Base-by-base conservation (phyloP, 2,888 invertebrate genomes). In the Dicyrtoma fusca region DNA sequence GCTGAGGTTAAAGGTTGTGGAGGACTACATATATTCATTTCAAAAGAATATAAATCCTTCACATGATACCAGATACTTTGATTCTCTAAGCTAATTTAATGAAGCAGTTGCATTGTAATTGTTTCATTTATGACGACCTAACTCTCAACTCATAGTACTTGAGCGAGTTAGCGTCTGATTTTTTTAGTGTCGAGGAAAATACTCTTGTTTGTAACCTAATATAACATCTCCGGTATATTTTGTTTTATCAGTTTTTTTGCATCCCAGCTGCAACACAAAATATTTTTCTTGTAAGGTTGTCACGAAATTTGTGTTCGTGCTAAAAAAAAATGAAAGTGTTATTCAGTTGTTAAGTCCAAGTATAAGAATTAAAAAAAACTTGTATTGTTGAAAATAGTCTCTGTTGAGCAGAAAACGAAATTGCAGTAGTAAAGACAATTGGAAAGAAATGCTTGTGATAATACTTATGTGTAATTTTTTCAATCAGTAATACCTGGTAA, bases 1-100 rank as follows among this genome's bases (percentile, higher is more conserved):
- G 87, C 86, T 87, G 87, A 87, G 87, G 87, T 85, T 87, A 87
- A 84, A 25, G 53, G 17, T n/a, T 5, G 66, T 66, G 53, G 19
- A 26, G 51, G 66, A 42, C 1, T 13, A 14, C 34, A 19, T 34
- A 34, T 34, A 34, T 66, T 66, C 13, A 26, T 42, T 21, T 14
- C 19, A 13, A n/a, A 53, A 34, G 26, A 34, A 53, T 25, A 42
- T 53, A 25, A 57, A 47, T 49, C 17, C 49, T n/a, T 25, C 25
- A 57, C 57, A 63, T 57, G 21, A 23, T 49, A 5, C 25, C 19
- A 45, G n/a, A 5, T 53, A 51, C 53, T 17, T 19, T 19, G 45
- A 49, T 21, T 23, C 25, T 64, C 25, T 64, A 11, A 6, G 11
- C 49, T 23, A 45, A 26, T 14, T 64, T 66, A 53, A 53, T 66